Conservation (phyloP, 2,888 invertebrate genomes). For the Leptinotarsa haldemani region DNA sequence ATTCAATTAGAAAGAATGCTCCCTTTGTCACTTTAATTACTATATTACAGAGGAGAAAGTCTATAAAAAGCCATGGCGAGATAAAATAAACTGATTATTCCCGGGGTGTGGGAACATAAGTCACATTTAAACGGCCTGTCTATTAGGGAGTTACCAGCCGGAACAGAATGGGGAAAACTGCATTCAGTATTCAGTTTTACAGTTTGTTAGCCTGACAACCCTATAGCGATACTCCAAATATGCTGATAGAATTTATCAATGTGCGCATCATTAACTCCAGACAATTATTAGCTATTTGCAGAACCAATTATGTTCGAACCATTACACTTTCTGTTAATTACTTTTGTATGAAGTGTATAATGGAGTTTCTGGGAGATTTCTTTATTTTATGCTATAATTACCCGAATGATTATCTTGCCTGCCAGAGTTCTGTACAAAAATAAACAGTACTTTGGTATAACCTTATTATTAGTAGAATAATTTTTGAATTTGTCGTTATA, state of each 20-base stretch:
- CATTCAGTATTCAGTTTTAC: conserved; percentile 46
- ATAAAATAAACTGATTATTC: conserved; percentile 46
- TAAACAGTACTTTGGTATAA: not conserved
- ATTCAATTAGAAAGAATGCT: conserved; percentile 34
- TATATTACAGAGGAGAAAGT: conserved; percentile 39
- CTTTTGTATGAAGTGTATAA: conserved; percentile 32
- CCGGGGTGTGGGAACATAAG: conserved; percentile 48
- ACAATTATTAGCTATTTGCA: conserved; percentile 54
- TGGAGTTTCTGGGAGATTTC: conserved; percentile 30
- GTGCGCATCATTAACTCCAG: conserved; percentile 55
- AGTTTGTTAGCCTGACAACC: conserved; percentile 47
- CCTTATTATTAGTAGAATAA: too few species aligned
- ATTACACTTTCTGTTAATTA: conserved; percentile 49
- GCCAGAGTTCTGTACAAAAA: not conserved
- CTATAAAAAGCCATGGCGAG: conserved; percentile 43
- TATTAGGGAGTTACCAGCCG: conserved; percentile 51
- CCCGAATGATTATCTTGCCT: not conserved
- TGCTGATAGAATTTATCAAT: conserved; percentile 56
- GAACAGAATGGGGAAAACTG: conserved; percentile 47
- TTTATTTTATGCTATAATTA: not conserved
- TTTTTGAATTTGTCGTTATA: too few species aligned
- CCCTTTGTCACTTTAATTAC: conserved; percentile 48
- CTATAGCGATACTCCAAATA: conserved; percentile 48
- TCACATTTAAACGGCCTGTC: conserved; percentile 47
- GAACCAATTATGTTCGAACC: conserved; percentile 51